Base-by-base conservation (phyloP, 2,888 invertebrate species). In the Diarsia rubi region DNA sequence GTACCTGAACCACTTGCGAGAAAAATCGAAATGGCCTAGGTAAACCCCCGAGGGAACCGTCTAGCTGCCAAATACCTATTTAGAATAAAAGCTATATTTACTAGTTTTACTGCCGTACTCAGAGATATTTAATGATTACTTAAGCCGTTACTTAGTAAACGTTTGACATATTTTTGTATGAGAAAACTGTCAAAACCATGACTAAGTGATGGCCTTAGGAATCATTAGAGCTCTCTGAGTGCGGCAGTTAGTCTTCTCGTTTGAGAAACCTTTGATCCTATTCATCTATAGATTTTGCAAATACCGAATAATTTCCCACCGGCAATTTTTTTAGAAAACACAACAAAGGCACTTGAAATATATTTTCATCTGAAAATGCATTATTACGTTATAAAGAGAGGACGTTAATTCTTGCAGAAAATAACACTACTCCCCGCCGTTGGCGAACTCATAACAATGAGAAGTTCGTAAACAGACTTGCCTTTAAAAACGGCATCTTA, bases 401-500 rank as follows among this genome's bases (percentile, higher is more conserved):
- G 57, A 57, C 27, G 44, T 52, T 52, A n/a, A 64, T 68, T 44
- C 64, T 52, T 64, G 42, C 42, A 49, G 31, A 75, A 75, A 64
- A 64, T 57, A 71, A 42, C 37, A 57, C 12, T 5, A 47, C 16
- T 31, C 11, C 24, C 11, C 24, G 49, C 47, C 31, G 44, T 21
- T 37, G 21, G 60, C 57, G 47, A 49, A 49, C 27, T 52, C 52
- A n/a, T 63, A 75, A 57, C 66, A 68, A 47, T 42, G 37, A 81
- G 69, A 47, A 73, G 64, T 80, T 83, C 52, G 60, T 73, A 75
- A 75, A 82, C 75, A 70, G 60, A 60, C 60, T 72, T 75, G 64
- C 70, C 72, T 78, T 77, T 81, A 85, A 85, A 86, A 83, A 85
- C 75, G 42, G 54, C 67, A 75, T 87, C 76, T 65, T 77, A 84